A percentile compares a stretch with the other conserved stretches of the same genome.
These are phyloP conservation scores for Holotrichia oblita DNA, from an alignment of 1,140 invertebrate species.

Conservation along the genomic window DNA sequence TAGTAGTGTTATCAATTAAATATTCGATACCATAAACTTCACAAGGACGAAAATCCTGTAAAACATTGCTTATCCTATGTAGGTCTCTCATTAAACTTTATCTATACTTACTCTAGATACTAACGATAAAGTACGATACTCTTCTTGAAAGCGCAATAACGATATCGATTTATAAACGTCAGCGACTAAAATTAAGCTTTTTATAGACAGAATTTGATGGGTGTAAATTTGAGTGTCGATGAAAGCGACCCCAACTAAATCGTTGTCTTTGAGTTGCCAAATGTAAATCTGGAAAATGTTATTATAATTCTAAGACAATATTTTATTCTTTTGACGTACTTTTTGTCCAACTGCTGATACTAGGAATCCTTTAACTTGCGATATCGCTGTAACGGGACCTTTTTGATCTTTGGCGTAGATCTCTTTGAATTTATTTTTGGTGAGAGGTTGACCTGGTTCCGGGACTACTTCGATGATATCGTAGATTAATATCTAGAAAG, in stretches of 20 bases:
- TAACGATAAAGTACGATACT: constrained; percentile 92
- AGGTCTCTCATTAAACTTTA: background rate
- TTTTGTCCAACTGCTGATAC: constrained; percentile 98
- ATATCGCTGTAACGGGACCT: constrained; percentile 96
- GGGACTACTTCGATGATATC: constrained; percentile 99
- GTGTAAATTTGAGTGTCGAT: constrained; percentile 99
- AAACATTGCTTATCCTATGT: background rate
- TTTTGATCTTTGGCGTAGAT: constrained; percentile 98
- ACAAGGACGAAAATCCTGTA: constrained; percentile 46
- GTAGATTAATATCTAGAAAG: constrained; percentile 86
- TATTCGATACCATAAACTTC: constrained; percentile 93
- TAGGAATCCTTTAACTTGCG: constrained; percentile 92
- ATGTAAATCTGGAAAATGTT: constrained; percentile 87
- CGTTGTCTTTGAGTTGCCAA: constrained; percentile 97
- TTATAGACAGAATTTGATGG: constrained; percentile 91
- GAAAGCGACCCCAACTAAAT: constrained; percentile 97
- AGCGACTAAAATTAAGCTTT: constrained; percentile 93
- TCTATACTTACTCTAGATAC: constrained; percentile 83
- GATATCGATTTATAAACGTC: constrained; percentile 98
- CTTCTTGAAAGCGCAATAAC: constrained; percentile 93
- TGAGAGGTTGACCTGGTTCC: constrained; percentile 96
- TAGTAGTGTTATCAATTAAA: constrained; percentile 90
- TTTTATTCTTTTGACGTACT: no score
- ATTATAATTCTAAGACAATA: no score
- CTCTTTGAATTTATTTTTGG: constrained; percentile 97